phyloP scores from a whole-genome alignment of 1,140 invertebrate species.

The Penaeus japonicus region DNA sequence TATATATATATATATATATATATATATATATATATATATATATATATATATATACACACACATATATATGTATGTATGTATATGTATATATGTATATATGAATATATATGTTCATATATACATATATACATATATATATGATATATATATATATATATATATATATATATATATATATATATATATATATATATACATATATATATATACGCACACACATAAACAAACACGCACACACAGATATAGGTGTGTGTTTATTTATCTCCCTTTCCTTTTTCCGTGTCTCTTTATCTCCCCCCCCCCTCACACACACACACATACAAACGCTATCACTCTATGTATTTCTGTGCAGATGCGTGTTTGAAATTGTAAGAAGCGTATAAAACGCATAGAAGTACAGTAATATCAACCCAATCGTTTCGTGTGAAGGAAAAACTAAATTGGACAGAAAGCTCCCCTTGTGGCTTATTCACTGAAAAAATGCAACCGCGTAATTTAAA shows the following conservation, averaged over 20 bases:
- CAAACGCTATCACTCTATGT: no score
- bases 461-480: no score
- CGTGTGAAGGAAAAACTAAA: no score
- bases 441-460: no score
- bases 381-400: no score
- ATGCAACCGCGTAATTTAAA: no score
- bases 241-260: background rate
- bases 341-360: no score
- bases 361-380: no score
- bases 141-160: background rate
- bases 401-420: no score
- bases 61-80: background rate
- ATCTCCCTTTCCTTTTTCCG: background rate
- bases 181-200: no score
- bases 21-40: background rate
- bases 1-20: conserved; percentile 6
- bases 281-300: background rate
- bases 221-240: background rate
- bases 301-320: background rate
- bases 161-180: background rate
- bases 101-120: background rate
- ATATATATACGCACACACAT: background rate
- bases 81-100: background rate
- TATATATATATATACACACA: background rate
- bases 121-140: background rate